phyloP scores from a whole-genome alignment of 2,113 vertebrate species.

The Thunnus thynnus region DNA sequence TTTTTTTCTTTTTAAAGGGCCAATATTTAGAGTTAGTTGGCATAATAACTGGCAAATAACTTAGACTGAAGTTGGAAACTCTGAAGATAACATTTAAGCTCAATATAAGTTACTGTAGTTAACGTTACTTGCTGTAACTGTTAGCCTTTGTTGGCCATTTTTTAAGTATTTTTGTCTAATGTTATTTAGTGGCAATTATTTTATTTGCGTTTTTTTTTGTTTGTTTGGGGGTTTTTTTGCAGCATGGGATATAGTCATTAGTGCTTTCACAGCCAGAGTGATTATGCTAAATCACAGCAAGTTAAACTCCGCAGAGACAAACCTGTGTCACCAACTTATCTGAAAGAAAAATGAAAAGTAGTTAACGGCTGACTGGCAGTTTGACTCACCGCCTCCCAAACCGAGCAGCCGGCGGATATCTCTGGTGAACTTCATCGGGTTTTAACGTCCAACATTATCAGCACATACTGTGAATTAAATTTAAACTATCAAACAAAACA shows the following conservation, averaged over 20 bases:
- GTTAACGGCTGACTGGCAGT: not conserved
- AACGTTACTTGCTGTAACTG: too few relatives aligned
- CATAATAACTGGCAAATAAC: too few relatives aligned
- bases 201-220: not conserved
- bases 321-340: not conserved
- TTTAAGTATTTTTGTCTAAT: not conserved
- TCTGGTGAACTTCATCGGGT: conserved; percentile 69
- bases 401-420: conserved; percentile 69
- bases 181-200: not conserved
- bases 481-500: not conserved
- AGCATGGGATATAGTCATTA: not conserved
- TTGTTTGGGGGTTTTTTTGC: too few relatives aligned
- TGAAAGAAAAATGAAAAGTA: not conserved
- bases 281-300: not conserved
- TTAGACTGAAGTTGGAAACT: too few relatives aligned
- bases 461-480: not conserved
- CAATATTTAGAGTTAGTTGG: too few relatives aligned
- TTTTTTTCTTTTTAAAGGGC: too few relatives aligned
- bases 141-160: too few relatives aligned
- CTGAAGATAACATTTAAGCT: too few relatives aligned
- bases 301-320: not conserved
- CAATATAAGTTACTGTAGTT: too few relatives aligned
- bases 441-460: conserved; percentile 40
- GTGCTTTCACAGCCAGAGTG: too few relatives aligned
- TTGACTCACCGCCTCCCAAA: conserved; percentile 67